phyloP scores from a whole-genome alignment of 2,113 vertebrate species.

The Upupa epops region DNA sequence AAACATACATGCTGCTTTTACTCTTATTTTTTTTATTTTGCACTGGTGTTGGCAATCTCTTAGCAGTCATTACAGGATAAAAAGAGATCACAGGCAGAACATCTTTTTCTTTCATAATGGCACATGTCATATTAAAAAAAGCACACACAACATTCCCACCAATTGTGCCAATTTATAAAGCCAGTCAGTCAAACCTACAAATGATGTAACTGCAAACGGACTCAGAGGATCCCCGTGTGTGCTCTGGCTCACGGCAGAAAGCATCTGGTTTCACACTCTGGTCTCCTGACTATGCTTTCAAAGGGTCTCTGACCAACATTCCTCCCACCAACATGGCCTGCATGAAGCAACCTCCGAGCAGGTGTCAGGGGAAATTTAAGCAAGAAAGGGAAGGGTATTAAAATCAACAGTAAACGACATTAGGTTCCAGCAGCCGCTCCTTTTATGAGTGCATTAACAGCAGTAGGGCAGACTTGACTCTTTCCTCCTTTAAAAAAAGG shows the following conservation, averaged over 20 bases:
- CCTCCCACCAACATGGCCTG: background rate
- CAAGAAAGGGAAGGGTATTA: constrained; percentile 54
- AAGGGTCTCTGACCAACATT: constrained; percentile 38
- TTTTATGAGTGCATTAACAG: background rate
- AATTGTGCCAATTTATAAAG: constrained; percentile 50
- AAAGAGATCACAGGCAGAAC: constrained; percentile 31
- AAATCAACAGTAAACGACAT: constrained; percentile 35
- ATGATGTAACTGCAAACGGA: background rate
- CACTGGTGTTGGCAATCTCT: background rate
- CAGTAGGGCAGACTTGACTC: background rate
- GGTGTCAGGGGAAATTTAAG: constrained; percentile 57
- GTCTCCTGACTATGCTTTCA: background rate
- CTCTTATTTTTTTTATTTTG: constrained; percentile 31
- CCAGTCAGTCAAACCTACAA: constrained; percentile 38
- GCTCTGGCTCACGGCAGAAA: background rate
- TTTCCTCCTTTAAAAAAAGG: background rate
- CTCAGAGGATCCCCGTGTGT: background rate
- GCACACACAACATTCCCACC: constrained; percentile 10
- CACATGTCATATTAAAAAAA: background rate
- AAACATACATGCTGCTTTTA: background rate
- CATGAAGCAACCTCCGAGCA: constrained; percentile 47
- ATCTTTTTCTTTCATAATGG: constrained; percentile 46
- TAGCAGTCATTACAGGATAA: constrained; percentile 44
- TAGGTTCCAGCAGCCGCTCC: background rate
- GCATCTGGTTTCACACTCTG: constrained; percentile 35